Evolutionary conservation across 2,888 invertebrate genomes (phyloP), one percentile per base, ranked within the genome.

Genomic region (Lithophane semibrunnea): DNA sequence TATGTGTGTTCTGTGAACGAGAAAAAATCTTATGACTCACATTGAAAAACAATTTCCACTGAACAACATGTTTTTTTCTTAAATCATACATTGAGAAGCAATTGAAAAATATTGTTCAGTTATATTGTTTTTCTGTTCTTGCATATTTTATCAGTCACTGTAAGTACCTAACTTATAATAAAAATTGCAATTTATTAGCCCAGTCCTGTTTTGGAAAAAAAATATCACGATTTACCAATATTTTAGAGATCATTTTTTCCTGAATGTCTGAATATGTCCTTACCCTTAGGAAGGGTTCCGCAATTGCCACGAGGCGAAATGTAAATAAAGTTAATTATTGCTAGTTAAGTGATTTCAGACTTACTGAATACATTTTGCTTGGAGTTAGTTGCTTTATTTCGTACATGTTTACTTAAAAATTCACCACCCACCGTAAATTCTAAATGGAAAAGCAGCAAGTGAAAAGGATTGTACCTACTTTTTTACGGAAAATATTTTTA

Each of bases 311-410:
- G 82, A 91, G 90, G 92, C 89, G 82, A 92, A 94, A 93, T 95
- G 93, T 94, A 94, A 94, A 94, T 94, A 94, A 94, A 93, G 94
- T 95, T 94, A 94, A 94, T 95, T 94, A 95, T 95, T 94, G 93
- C 93, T 92, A 91, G 93, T 93, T 94, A 95, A 95, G 94, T 95
- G 94, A 94, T 94, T 95, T 92, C 91, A 91, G 91, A 90, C 93
- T 88, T 89, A 92, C 89, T 88, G 88, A 90, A 91, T 92, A 91
- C 89, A 91, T 92, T 92, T 90, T 80, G 82, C 79, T 83, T 73
- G 49, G 73, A 80, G 75, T 82, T 80, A 73, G 83, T 80, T 77
- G 75, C 52, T 83, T 85, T 79, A 84, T 82, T 79, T 72, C 68
- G 72, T 78, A 84, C 80, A 85, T 84, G 77, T 89, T 87, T 87